Evolutionary conservation across 1,140 invertebrate species (phyloP).

Genomic region (Drosophila suzukii): DNA sequence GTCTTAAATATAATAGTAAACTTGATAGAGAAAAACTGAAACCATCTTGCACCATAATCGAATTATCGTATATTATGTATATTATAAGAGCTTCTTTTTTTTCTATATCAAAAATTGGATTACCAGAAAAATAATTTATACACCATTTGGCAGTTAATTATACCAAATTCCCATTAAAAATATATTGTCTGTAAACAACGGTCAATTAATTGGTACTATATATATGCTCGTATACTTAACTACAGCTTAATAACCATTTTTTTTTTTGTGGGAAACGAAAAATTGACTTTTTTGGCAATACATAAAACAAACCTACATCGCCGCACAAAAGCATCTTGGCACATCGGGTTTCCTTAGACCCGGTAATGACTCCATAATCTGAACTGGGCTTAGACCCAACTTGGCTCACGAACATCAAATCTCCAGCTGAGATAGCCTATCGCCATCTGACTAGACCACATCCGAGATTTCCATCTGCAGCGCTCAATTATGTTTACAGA

Average conservation of each 20-base stretch:
- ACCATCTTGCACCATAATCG: too few relatives aligned
- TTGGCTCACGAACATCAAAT: slow-evolving; percentile 17
- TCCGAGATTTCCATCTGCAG: slow-evolving; percentile 35
- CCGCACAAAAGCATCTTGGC: background rate
- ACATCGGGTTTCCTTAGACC: slow-evolving; percentile 1
- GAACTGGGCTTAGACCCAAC: background rate
- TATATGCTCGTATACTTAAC: background rate
- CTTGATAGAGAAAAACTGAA: too few relatives aligned
- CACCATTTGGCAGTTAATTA: background rate
- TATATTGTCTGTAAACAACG: background rate
- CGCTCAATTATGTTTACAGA: slow-evolving; percentile 38
- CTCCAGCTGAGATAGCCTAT: slow-evolving; percentile 33
- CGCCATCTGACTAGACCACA: slow-evolving; percentile 16
- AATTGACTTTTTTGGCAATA: background rate
- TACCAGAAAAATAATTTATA: background rate
- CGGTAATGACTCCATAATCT: background rate
- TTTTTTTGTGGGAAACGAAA: background rate
- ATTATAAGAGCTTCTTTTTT: background rate
- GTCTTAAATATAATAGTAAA: too few relatives aligned
- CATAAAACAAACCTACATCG: background rate
- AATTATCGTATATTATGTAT: too few relatives aligned
- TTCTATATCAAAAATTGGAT: background rate
- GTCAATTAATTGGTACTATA: background rate
- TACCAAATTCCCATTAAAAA: background rate
- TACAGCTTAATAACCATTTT: background rate